Evolutionary conservation across 2,797 vertebrate genomes (phyloP).

Genomic region (Alcedo quadribrachys): DNA sequence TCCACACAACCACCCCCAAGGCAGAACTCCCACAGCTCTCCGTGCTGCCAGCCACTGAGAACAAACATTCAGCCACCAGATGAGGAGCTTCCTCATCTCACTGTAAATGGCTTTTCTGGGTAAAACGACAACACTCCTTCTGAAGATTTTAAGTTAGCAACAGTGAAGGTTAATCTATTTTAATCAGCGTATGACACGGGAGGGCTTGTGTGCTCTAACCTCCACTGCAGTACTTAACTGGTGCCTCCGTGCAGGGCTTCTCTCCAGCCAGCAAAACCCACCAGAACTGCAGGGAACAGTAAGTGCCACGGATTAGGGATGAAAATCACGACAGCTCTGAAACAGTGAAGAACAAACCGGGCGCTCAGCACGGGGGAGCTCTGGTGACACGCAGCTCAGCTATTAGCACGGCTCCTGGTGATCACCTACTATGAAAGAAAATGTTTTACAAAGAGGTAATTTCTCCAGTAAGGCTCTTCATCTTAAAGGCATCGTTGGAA

Average conservation of each 20-base stretch:
- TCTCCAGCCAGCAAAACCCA: background rate
- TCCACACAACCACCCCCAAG: background rate
- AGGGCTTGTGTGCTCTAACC: background rate
- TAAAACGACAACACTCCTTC: background rate
- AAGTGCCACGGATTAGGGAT: background rate
- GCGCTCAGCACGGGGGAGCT: background rate
- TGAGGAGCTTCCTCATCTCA: background rate
- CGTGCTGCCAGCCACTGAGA: background rate
- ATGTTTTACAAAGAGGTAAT: background rate
- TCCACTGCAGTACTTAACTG: accelerated
- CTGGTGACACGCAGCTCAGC: background rate
- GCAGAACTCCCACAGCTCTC: background rate
- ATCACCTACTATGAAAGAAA: background rate
- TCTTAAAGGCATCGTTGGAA: background rate
- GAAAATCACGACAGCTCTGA: background rate
- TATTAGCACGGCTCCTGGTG: background rate
- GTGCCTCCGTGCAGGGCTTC: background rate
- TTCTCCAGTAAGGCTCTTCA: background rate
- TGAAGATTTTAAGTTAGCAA: background rate
- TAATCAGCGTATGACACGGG: background rate
- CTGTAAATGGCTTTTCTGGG: background rate
- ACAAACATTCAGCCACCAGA: accelerated
- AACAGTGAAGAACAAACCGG: background rate
- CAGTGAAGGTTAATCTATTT: background rate
- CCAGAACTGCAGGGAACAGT: background rate